phyloP scores from a whole-genome alignment of 2,888 invertebrate genomes.

The Drosophila barbarae region DNA sequence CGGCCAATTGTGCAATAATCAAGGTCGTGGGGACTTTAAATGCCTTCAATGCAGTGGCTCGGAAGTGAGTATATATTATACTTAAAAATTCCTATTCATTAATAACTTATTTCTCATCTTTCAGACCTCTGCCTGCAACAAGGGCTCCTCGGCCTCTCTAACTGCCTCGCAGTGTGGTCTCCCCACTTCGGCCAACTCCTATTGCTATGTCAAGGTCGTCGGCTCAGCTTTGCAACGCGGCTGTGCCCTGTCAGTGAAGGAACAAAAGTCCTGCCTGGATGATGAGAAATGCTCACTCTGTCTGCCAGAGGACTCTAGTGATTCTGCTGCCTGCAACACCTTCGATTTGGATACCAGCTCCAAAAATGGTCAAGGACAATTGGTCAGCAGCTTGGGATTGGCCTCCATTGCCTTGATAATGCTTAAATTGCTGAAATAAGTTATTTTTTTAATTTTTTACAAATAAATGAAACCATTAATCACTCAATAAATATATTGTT shows the following conservation, averaged over 20 bases:
- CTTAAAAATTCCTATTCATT: neutral
- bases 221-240: conserved; percentile 60
- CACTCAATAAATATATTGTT: conserved; percentile 3
- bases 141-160: conserved; percentile 34
- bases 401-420: conserved; percentile 41
- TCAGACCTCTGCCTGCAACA: conserved; percentile 52
- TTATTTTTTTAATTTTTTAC: neutral
- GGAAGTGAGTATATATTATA: conserved; percentile 44
- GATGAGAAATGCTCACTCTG: conserved; percentile 69
- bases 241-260: conserved; percentile 63
- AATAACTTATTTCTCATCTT: neutral
- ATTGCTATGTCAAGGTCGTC: conserved; percentile 68
- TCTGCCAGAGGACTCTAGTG: conserved; percentile 48
- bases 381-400: conserved; percentile 35
- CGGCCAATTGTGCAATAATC: conserved; percentile 71
- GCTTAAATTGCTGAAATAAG: conserved; percentile 30
- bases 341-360: conserved; percentile 35
- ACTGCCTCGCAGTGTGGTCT: conserved; percentile 61
- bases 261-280: conserved; percentile 67
- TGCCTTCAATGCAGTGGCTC: conserved; percentile 73
- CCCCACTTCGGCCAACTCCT: conserved; percentile 73
- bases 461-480: conserved; percentile 21
- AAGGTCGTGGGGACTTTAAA: conserved; percentile 67
- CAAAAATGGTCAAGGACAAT: conserved; percentile 27
- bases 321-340: conserved; percentile 68